phyloP scores from a whole-genome alignment of 2,113 vertebrate genomes.

The Saimiri boliviensis region DNA sequence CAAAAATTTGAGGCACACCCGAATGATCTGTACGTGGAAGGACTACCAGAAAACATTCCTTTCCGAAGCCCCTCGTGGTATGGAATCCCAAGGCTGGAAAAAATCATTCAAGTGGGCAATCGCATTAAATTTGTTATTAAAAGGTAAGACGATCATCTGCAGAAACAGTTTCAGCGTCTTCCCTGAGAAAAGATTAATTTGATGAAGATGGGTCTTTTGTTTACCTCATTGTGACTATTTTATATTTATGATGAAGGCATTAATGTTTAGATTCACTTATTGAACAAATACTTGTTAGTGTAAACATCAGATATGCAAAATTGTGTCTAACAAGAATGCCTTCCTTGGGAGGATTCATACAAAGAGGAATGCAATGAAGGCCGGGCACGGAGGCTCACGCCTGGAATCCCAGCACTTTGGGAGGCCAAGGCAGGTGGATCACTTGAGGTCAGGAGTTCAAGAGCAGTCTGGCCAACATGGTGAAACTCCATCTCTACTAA shows the following conservation, averaged over 20 bases:
- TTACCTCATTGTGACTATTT: background rate
- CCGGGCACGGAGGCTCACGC: fast-evolving
- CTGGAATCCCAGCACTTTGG: too few relatives aligned
- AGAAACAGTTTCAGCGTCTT: background rate
- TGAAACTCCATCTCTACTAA: too few relatives aligned
- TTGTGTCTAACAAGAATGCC: background rate
- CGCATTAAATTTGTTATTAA: constrained; percentile 88
- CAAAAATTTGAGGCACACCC: constrained; percentile 88
- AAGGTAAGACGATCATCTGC: constrained; percentile 77
- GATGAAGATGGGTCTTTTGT: background rate
- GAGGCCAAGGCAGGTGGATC: too few relatives aligned
- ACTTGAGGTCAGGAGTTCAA: too few relatives aligned
- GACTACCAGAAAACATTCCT: constrained; percentile 86
- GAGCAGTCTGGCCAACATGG: too few relatives aligned
- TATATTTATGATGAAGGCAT: background rate
- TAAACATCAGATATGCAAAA: background rate
- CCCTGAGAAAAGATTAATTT: background rate
- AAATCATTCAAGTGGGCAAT: constrained; percentile 84
- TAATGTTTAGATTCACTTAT: background rate
- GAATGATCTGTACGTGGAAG: constrained; percentile 86
- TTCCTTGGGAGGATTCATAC: background rate
- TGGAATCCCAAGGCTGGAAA: constrained; percentile 87
- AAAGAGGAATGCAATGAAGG: background rate
- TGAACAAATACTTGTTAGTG: background rate
- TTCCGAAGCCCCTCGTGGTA: constrained; percentile 89